phyloP scores from a whole-genome alignment of 2,797 vertebrate genomes.

The Myotis findleyi region DNA sequence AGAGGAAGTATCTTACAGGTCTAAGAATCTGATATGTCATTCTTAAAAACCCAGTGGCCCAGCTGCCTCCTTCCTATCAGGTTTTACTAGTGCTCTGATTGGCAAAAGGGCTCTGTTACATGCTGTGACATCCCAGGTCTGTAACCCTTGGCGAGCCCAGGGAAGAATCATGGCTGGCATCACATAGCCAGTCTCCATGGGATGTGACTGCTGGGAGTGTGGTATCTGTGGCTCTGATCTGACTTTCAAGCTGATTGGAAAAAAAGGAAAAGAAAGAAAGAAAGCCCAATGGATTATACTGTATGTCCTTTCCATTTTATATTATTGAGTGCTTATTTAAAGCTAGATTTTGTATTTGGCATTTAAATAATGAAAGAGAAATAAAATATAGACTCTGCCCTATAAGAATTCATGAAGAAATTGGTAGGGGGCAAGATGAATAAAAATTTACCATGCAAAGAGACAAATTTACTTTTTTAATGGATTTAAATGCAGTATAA shows the following conservation, averaged over 20 bases:
- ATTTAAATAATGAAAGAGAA: neutral
- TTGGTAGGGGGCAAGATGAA: neutral
- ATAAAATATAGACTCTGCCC: neutral
- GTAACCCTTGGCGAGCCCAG: neutral
- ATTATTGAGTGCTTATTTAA: neutral
- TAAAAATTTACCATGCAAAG: neutral
- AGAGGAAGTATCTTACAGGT: neutral
- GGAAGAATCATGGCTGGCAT: neutral
- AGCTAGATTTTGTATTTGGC: neutral
- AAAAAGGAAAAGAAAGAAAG: neutral
- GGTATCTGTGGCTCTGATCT: conserved; percentile 9
- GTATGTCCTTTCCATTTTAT: neutral
- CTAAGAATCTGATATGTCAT: neutral
- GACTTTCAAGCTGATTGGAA: conserved; percentile 58
- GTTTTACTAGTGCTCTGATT: neutral
- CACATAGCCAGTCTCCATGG: neutral
- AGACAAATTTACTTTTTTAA: neutral
- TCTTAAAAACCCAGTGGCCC: neutral
- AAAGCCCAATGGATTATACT: neutral
- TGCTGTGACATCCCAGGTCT: neutral
- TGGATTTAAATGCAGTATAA: neutral
- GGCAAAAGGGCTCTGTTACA: neutral
- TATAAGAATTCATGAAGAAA: neutral
- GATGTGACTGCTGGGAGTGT: conserved; percentile 19
- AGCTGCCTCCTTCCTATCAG: neutral